Evolutionary conservation across 2,888 invertebrate genomes (phyloP).

Genomic region (Acanthoscelides obtectus): DNA sequence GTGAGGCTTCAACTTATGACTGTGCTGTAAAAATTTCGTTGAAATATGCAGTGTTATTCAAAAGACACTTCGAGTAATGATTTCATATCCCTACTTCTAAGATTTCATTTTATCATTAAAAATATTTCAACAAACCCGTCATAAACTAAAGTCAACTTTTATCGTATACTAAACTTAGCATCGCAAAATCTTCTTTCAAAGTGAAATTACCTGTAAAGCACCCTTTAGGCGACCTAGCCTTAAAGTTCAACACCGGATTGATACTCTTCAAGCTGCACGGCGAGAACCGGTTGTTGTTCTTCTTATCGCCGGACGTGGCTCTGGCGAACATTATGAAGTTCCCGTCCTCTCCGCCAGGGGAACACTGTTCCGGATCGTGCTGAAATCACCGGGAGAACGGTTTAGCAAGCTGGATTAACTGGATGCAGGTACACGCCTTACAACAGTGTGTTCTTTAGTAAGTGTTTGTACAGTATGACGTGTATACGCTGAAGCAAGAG

Average conservation of each 20-base stretch:
- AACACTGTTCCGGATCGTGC: slow-evolving; percentile 94
- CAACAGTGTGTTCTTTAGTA: not conserved
- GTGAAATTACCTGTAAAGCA: slow-evolving; percentile 76
- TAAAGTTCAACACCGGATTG: slow-evolving; percentile 86
- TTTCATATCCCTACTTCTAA: no score
- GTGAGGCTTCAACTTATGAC: no score
- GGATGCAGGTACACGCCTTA: not conserved
- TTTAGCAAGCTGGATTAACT: not conserved
- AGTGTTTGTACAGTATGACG: no score
- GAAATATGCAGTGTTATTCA: no score
- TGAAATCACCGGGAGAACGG: slow-evolving; percentile 40
- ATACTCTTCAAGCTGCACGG: slow-evolving; percentile 90
- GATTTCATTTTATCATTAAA: no score
- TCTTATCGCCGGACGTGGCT: slow-evolving; percentile 96
- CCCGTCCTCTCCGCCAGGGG: slow-evolving; percentile 93
- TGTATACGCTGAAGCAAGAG: no score
- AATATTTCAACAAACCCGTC: no score
- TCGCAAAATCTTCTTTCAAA: not conserved
- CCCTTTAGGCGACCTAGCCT: slow-evolving; percentile 84
- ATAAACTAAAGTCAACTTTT: no score
- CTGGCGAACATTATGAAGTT: slow-evolving; percentile 99
- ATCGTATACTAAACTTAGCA: no score
- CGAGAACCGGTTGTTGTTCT: slow-evolving; percentile 96
- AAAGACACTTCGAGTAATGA: no score
- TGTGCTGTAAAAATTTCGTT: no score